A percentile compares a stretch with the other conserved stretches of the same genome.
Evolutionary conservation across 2,888 invertebrate species (phyloP).

Genomic region (Hermaeophaga mercurialis): DNA sequence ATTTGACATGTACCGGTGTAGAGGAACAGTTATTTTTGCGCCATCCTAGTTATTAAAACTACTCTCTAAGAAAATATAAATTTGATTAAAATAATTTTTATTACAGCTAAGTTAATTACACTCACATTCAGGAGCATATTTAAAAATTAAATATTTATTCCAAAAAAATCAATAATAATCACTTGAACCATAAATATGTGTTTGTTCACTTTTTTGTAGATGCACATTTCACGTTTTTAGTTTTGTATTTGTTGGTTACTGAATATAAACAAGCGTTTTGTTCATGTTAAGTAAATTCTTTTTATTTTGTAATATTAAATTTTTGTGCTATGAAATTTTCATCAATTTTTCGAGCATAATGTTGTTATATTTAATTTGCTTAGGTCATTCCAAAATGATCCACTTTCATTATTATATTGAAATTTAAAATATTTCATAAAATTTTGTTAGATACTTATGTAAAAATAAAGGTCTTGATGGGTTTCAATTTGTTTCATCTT

Average conservation of each 20-base stretch:
- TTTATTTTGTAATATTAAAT: not conserved
- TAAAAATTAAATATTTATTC: too few relatives aligned
- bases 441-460: conserved; percentile 12
- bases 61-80: too few relatives aligned
- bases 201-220: not conserved
- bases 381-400: not conserved
- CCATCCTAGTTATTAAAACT: not conserved
- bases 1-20: too few relatives aligned
- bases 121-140: too few relatives aligned
- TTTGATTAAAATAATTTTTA: too few relatives aligned
- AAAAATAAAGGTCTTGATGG: conserved; percentile 14
- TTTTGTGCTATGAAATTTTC: not conserved
- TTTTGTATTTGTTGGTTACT: too few relatives aligned
- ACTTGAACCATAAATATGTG: too few relatives aligned
- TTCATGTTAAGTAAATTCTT: not conserved
- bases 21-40: not conserved
- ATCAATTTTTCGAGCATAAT: not conserved
- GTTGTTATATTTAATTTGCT: not conserved
- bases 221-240: not conserved
- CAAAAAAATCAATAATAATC: too few relatives aligned
- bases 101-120: too few relatives aligned
- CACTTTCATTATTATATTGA: not conserved
- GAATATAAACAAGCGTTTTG: not conserved
- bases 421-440: conserved; percentile 6
- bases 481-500: too few relatives aligned